Evolutionary conservation across 2,888 invertebrate genomes (phyloP).

Genomic region (Mesorhabditis belari): DNA sequence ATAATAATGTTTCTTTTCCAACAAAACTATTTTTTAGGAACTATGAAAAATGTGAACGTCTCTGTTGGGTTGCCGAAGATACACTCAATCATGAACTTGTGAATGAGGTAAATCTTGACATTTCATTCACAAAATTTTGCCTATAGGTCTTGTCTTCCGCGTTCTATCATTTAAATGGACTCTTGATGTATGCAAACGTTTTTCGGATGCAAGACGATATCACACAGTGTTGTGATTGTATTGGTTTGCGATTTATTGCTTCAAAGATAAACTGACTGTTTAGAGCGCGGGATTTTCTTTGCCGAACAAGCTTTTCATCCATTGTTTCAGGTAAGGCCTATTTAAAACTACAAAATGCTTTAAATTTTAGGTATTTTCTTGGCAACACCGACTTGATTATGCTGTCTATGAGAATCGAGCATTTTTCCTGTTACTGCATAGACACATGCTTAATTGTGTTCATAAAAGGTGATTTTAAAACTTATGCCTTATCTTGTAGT

Average conservation of each 20-base stretch:
- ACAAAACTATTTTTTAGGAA: neutral
- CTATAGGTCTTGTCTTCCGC: slow-evolving; percentile 4
- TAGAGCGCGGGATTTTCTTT: slow-evolving; percentile 70
- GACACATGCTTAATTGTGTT: slow-evolving; percentile 71
- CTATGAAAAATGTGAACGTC: neutral
- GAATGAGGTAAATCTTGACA: neutral
- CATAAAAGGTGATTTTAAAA: slow-evolving; percentile 10
- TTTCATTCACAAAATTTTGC: neutral
- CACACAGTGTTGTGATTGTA: slow-evolving; percentile 25
- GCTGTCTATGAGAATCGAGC: slow-evolving; percentile 73
- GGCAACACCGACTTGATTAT: slow-evolving; percentile 63
- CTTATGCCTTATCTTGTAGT: neutral
- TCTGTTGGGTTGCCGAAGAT: neutral
- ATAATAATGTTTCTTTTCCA: neutral
- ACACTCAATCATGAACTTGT: neutral
- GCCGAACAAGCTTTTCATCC: slow-evolving; percentile 75
- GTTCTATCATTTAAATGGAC: slow-evolving; percentile 41
- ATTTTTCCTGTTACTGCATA: slow-evolving; percentile 73
- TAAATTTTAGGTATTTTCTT: slow-evolving; percentile 56
- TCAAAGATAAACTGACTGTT: too few species aligned
- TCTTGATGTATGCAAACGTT: slow-evolving; percentile 35
- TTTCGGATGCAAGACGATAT: slow-evolving; percentile 37
- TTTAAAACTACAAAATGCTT: slow-evolving; percentile 63
- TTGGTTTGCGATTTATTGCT: slow-evolving; percentile 24
- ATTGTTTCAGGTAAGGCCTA: slow-evolving; percentile 66